Conservation (phyloP, 2,113 vertebrate genomes). For the Podiceps cristatus region DNA sequence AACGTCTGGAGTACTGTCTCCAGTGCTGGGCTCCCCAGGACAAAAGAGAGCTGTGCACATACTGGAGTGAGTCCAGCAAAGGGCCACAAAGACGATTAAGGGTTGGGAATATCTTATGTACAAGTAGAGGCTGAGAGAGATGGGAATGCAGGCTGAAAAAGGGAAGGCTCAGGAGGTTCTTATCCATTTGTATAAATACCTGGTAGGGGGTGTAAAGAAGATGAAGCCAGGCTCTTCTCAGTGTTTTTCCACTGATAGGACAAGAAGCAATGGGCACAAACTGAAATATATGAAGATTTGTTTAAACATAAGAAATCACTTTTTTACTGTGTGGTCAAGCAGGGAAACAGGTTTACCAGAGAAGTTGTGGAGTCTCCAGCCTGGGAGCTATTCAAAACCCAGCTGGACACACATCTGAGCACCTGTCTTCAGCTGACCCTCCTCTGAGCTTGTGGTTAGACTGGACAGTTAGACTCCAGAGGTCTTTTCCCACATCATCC, state of each 20-base stretch:
- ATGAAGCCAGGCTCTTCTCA: neutral
- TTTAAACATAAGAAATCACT: neutral
- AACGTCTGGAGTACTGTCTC: neutral
- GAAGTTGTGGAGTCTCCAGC: neutral
- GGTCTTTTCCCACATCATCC: neutral
- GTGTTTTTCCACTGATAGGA: neutral
- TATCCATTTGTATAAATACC: neutral
- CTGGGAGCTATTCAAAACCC: neutral
- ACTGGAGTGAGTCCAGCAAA: neutral
- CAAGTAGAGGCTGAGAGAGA: neutral
- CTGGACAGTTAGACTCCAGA: neutral
- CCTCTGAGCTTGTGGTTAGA: neutral
- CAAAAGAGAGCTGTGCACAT: neutral
- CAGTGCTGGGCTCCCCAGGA: neutral
- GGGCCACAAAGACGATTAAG: fast-evolving
- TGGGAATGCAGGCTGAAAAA: neutral
- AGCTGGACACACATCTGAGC: neutral
- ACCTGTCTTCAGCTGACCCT: neutral
- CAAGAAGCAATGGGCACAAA: neutral
- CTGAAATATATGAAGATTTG: neutral
- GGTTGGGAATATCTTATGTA: neutral
- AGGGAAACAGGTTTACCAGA: neutral
- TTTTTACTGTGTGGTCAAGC: neutral
- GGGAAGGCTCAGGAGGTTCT: neutral
- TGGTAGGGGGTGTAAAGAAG: neutral